phyloP scores from a whole-genome alignment of 2,797 vertebrate species.

The Anolis apletophallus region DNA sequence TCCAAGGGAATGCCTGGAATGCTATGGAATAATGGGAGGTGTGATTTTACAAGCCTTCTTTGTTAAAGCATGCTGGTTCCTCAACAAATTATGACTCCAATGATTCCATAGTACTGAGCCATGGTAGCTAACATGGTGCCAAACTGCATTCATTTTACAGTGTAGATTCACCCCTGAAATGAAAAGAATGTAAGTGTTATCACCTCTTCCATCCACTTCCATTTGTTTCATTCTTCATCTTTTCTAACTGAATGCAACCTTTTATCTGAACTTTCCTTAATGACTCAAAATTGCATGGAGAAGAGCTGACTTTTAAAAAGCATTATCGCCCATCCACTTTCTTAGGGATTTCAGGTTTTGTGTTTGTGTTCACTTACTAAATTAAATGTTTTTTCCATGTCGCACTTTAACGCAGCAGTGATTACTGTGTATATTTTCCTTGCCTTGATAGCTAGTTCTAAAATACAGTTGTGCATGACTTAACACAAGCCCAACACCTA shows the following conservation, averaged over 20 bases:
- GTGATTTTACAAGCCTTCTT: too few species aligned
- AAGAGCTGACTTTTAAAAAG: neutral
- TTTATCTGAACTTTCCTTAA: constrained; percentile 49
- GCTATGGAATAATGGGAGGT: too few species aligned
- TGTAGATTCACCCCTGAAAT: neutral
- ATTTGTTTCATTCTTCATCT: constrained; percentile 60
- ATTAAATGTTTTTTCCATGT: neutral
- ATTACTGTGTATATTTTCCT: too few species aligned
- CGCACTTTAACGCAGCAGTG: too few species aligned
- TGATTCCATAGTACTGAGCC: too few species aligned
- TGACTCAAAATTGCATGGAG: constrained; percentile 26
- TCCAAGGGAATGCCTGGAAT: constrained; percentile 46
- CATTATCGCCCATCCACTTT: neutral
- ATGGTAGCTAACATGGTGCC: too few species aligned
- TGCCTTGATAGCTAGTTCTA: too few species aligned
- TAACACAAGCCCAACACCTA: too few species aligned
- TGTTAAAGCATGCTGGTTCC: too few species aligned
- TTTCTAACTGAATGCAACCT: constrained; percentile 40
- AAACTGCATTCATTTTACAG: too few species aligned
- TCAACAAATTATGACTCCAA: too few species aligned
- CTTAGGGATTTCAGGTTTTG: neutral
- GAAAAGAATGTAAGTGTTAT: constrained; percentile 60
- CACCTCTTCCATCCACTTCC: constrained; percentile 35
- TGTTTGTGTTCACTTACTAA: neutral
- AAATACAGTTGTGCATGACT: too few species aligned